Conservation (phyloP, 2,113 vertebrate species). For the Diadophis punctatus region DNA sequence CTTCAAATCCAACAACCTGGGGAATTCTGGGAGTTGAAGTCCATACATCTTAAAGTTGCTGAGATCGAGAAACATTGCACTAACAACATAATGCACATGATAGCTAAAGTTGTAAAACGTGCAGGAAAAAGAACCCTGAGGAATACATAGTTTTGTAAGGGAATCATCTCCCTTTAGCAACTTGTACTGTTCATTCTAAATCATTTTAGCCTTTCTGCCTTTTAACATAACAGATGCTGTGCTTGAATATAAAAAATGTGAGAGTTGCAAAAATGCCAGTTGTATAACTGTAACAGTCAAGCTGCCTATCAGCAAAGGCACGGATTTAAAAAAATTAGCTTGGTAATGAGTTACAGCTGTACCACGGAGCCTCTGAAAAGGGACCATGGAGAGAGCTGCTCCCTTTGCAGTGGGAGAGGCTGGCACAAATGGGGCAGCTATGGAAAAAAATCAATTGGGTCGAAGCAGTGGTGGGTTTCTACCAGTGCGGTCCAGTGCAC, state of each 20-base stretch:
- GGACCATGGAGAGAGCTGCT: slow-evolving; percentile 3
- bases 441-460: not conserved
- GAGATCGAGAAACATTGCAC: not conserved
- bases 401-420: not conserved
- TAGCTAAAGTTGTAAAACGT: not conserved
- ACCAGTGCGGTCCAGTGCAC: too few relatives aligned
- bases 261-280: slow-evolving; percentile 13
- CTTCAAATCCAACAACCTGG: not conserved
- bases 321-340: not conserved
- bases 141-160: not conserved
- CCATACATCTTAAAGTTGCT: not conserved
- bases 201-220: not conserved
- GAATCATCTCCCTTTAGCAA: not conserved
- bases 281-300: not conserved
- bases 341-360: slow-evolving; percentile 22
- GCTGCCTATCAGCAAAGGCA: slow-evolving; percentile 6
- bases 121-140: not conserved
- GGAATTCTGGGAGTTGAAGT: not conserved
- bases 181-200: not conserved
- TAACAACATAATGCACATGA: not conserved
- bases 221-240: slow-evolving; percentile 6
- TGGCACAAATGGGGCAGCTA: slow-evolving; percentile 8
- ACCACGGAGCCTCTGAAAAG: not conserved
- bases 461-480: too few relatives aligned
- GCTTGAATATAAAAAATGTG: slow-evolving; percentile 4